Conservation (phyloP, 1,140 invertebrate species). For the Eurosta solidaginis region DNA sequence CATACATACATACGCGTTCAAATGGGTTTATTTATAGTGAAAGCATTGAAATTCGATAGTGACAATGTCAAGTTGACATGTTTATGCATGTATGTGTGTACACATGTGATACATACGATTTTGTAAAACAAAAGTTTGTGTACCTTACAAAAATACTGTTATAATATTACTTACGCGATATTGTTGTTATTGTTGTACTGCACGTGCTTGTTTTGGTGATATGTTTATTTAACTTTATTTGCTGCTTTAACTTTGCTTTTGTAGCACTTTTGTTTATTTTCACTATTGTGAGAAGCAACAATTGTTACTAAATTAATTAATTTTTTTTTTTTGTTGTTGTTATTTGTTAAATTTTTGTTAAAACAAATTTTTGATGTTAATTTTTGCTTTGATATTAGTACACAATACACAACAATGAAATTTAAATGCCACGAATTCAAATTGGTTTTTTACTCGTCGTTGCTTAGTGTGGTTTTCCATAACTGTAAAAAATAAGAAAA, state of each 20-base stretch:
- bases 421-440: neutral
- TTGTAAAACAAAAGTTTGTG: neutral
- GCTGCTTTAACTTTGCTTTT: neutral
- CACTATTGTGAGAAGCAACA: neutral
- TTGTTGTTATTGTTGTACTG: conserved; percentile 10
- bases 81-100: neutral
- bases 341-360: neutral
- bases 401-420: neutral
- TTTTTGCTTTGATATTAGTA: neutral
- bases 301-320: neutral
- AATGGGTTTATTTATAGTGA: too few species aligned
- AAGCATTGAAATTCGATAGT: too few species aligned
- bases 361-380: neutral
- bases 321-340: neutral
- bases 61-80: too few species aligned
- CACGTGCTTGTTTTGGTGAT: conserved; percentile 19
- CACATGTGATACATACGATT: neutral
- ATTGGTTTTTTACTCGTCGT: neutral
- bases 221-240: neutral
- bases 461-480: neutral
- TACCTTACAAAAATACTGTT: neutral
- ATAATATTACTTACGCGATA: conserved; percentile 21
- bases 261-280: neutral
- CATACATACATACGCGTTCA: neutral
- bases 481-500: neutral